phyloP scores from a whole-genome alignment of 2,888 invertebrate genomes.

The Campoplex capitator region DNA sequence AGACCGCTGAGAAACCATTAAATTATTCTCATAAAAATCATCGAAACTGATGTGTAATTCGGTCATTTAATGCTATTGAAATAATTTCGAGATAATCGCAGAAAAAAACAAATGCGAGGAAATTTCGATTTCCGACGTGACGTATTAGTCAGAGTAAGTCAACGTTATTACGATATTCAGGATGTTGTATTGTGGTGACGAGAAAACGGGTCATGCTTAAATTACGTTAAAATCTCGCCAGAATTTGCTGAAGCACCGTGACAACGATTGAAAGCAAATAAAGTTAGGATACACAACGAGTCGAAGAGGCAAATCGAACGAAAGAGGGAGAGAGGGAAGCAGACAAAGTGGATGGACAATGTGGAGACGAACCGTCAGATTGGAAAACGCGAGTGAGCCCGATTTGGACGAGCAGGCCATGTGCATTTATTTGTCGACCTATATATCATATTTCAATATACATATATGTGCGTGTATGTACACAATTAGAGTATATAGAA shows the following conservation, averaged over 20 bases:
- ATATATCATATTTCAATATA: conserved; percentile 18
- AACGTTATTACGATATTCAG: conserved; percentile 22
- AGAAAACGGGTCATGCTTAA: conserved; percentile 17
- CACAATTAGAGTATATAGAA: conserved; percentile 28
- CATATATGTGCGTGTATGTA: conserved; percentile 12
- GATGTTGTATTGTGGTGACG: background rate
- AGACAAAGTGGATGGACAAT: background rate
- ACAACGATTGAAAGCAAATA: conserved; percentile 46
- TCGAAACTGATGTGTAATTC: background rate
- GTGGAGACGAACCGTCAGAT: conserved; percentile 34
- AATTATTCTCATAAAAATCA: background rate
- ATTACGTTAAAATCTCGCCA: conserved; percentile 44
- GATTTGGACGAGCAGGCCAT: background rate
- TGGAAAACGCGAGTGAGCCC: conserved; percentile 30
- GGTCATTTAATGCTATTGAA: background rate
- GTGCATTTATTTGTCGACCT: conserved; percentile 28
- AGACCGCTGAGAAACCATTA: background rate
- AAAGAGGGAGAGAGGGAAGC: background rate
- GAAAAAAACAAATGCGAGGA: background rate
- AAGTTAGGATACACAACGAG: conserved; percentile 1
- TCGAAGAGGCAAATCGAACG: too few relatives aligned
- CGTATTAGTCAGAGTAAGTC: background rate
- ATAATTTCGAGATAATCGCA: background rate
- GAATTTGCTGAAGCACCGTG: conserved; percentile 22
- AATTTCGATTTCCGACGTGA: background rate